Conservation (phyloP, 2,113 vertebrate genomes). For the Onychostruthus taczanowskii region DNA sequence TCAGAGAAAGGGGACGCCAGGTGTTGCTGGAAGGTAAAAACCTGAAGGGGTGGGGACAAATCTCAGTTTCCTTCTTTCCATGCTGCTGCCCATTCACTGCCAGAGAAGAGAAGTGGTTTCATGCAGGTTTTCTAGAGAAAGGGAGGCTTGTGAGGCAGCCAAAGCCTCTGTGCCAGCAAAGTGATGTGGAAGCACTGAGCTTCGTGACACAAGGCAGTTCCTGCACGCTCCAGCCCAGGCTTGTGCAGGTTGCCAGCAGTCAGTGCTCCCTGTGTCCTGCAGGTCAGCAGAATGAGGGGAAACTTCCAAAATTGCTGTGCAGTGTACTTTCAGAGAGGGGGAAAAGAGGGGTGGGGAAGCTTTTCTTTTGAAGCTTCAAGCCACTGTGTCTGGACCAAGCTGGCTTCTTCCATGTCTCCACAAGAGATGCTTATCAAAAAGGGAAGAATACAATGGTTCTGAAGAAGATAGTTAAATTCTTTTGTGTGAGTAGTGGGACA, state of each 20-base stretch:
- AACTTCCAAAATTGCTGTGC: neutral
- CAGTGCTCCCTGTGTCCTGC: neutral
- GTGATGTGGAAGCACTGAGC: neutral
- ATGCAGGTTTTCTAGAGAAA: neutral
- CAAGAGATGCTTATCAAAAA: neutral
- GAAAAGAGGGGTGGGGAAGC: neutral
- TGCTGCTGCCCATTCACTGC: neutral
- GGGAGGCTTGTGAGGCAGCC: neutral
- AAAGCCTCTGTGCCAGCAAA: neutral
- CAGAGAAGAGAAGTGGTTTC: neutral
- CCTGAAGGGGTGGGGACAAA: neutral
- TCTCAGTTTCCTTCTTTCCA: neutral
- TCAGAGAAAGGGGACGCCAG: neutral
- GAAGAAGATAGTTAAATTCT: neutral
- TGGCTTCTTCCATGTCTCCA: neutral
- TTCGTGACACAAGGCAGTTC: neutral
- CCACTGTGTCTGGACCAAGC: neutral
- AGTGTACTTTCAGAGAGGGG: neutral
- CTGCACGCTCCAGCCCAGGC: neutral
- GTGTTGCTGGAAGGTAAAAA: neutral
- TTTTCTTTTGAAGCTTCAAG: neutral
- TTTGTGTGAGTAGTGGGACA: neutral
- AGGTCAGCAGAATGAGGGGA: neutral
- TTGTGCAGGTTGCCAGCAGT: neutral
- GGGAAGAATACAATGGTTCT: neutral